Conservation (phyloP, 2,113 vertebrate species). For the Pipa parva region DNA sequence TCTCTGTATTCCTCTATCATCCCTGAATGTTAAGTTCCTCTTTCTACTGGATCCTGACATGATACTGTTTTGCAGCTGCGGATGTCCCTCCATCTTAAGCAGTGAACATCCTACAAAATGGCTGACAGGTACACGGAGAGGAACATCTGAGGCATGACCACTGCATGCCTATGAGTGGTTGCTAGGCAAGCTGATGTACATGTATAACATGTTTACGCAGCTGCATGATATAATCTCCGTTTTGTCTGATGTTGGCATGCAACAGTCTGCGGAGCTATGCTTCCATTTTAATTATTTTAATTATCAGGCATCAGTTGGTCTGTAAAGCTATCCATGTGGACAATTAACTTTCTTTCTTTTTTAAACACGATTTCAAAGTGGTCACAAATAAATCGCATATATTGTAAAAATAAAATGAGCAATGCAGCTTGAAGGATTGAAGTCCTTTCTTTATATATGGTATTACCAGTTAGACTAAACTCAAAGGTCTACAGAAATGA, state of each 20-base stretch:
- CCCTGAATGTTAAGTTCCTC: constrained; percentile 12
- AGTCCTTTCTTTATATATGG: too few relatives aligned
- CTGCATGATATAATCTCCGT: constrained; percentile 8
- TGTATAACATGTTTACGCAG: constrained; percentile 8
- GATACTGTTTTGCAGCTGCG: constrained; percentile 38
- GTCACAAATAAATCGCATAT: not conserved
- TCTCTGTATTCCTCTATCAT: constrained; percentile 10
- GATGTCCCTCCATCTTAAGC: constrained; percentile 62
- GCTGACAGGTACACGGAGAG: constrained; percentile 43
- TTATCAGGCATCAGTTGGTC: constrained; percentile 30
- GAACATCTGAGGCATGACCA: not conserved
- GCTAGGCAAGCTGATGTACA: constrained; percentile 1
- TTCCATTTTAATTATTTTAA: constrained; percentile 31
- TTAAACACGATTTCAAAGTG: not conserved
- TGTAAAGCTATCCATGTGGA: constrained; percentile 1
- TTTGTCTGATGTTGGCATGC: constrained; percentile 29
- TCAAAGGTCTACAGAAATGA: too few relatives aligned
- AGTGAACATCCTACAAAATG: constrained; percentile 50
- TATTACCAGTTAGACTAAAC: too few relatives aligned
- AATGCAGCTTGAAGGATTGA: too few relatives aligned
- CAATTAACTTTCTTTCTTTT: not conserved
- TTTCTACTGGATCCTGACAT: constrained; percentile 43
- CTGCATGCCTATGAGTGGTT: not conserved
- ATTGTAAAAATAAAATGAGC: not conserved
- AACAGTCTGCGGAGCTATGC: constrained; percentile 10